Percentiles rank a stretch among this genome's conserved stretches.
Evolutionary conservation across 2,888 invertebrate genomes (phyloP).

Genomic region (Anthophora plumipes): DNA sequence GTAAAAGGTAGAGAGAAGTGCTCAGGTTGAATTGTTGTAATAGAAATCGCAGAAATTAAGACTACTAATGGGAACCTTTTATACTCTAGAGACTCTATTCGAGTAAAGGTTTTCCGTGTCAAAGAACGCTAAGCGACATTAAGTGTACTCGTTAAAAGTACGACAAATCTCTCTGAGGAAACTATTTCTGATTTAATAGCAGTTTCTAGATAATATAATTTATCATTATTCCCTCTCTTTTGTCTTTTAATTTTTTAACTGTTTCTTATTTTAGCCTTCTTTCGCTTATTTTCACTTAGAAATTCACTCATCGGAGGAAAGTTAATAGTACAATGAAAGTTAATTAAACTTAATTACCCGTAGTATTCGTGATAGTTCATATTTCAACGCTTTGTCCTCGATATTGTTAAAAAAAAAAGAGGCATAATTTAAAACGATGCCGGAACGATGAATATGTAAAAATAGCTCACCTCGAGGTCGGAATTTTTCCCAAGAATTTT

Average conservation of each 20-base stretch:
- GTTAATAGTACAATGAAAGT: not conserved
- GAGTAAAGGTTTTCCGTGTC: slow-evolving; percentile 4
- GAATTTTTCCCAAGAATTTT: not conserved
- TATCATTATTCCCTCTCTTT: not conserved
- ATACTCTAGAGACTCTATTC: too few species aligned
- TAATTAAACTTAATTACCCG: not conserved
- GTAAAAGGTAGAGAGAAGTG: not conserved
- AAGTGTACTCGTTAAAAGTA: not conserved
- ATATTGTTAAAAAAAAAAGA: not conserved
- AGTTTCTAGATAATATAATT: too few species aligned
- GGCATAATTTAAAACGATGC: too few species aligned
- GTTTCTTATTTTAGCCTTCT: too few species aligned
- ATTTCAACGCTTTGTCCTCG: not conserved
- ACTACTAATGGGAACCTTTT: not conserved
- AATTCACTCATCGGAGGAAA: not conserved
- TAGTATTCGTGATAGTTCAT: not conserved
- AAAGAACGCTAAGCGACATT: not conserved
- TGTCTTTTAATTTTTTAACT: not conserved
- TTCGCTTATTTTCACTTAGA: too few species aligned
- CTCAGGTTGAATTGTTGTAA: not conserved
- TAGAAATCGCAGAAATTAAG: not conserved
- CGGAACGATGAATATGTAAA: not conserved
- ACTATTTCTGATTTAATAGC: too few species aligned
- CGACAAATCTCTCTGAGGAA: not conserved
- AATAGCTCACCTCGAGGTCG: not conserved